Evolutionary conservation across 2,888 invertebrate genomes (phyloP), one percentile per base, ranked within the genome.

Genomic region (Cylindroiulus punctatus): DNA sequence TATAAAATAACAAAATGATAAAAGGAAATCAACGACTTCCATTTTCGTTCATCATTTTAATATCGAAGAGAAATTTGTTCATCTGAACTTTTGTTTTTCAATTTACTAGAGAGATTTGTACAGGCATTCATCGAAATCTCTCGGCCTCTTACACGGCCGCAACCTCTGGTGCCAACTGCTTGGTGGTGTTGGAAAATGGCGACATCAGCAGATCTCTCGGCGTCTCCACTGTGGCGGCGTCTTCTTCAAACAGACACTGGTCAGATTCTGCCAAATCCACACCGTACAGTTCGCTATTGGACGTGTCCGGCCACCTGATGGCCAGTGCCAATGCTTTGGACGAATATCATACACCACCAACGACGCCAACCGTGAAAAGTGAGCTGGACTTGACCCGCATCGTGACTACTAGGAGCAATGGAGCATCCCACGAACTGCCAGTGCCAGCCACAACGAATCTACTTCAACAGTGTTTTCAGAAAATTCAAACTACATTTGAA

Each of bases 281-380:
- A 5, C 86, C 86, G 7, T 86, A 86, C 65, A 36, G 86, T n/a
- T 86, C 86, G 12, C 81, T 84, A 40, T 30, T 86, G 86, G 86
- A 86, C 84, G 86, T 84, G 83, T 86, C 86, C 30, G 26, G 86
- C 32, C 86, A 86, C 52, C 42, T 82, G 22, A 84, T 32, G 26
- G 32, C 86, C 47, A 47, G 30, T 32, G 81, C 30, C 22, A 84
- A 84, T 36, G 57, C 65, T 32, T 40, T 32, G 19, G 87, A 87
- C 32, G 87, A 87, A 22, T 87, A 87, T 82, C 87, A 87, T 52
- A 87, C 87, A 17, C 87, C 87, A n/a, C 87, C 87, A 12, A 85
- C 85, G 12, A 87, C 87, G 42, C 57, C 32, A 76, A 40, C 42
- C 36, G 42, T 82, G 65, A 86, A 81, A 65, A 86, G 86, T 30